Base-by-base conservation (phyloP, 1,140 invertebrate species). In the Apis dorsata region DNA sequence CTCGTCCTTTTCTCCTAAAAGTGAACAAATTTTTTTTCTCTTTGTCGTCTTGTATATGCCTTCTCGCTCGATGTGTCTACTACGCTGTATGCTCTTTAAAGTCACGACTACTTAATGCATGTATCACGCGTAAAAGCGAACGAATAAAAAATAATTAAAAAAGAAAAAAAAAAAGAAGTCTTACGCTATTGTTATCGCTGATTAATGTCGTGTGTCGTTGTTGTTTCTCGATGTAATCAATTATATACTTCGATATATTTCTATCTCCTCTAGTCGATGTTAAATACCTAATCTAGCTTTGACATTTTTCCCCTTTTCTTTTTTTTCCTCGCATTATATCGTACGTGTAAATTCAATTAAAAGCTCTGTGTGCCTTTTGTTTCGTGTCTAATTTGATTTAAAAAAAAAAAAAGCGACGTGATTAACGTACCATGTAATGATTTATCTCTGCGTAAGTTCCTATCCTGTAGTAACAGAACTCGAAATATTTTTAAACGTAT, bases 141-240 rank as follows among this genome's bases (percentile, higher is more conserved):
- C 19, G 11, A n/a, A 57, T 4, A 49, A 34, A 65, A 70, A 81
- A 80, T 44, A 44, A 44, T 44, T 44, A 51, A 57, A 17, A 49
- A 66, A 57, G 70, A 59, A 73, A 71, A 57, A 51, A 68, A 75
- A 72, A 73, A 55, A 28, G 19, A 44, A 69, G 53, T 73, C 28
- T 72, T 79, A 63, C 65, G 89, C 24, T 15, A 62, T 89, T 90
- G 88, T 92, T 92, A 90, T 86, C 85, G 92, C 90, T 93, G 87
- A 90, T 92, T 93, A 93, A 93, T 94, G 92, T 94, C 91, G 91
- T 93, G 90, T 92, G 92, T 93, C 91, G 92, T 93, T 93, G 93
- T 93, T 93, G 88, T 93, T 93, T 93, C 91, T 93, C 88, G 91
- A 93, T 93, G 74, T 77, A 92, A 91, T 91, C 92, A 92, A 88